Conservation (phyloP, 1,140 invertebrate species). For the Andrena cerasifolii region DNA sequence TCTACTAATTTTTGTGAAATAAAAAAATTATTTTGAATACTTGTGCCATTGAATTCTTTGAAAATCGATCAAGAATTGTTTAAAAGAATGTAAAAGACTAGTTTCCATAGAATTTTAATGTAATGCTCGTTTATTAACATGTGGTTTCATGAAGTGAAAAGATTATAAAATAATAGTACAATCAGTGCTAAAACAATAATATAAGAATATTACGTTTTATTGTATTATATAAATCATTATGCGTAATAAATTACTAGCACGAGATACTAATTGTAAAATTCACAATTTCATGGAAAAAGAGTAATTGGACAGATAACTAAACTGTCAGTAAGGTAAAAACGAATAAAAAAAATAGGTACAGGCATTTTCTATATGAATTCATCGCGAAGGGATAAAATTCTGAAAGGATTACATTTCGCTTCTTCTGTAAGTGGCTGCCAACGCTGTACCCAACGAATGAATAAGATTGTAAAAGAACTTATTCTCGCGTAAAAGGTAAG, state of each 20-base stretch:
- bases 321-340: too few relatives aligned
- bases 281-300: too few relatives aligned
- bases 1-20: too few relatives aligned
- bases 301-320: too few relatives aligned
- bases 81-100: too few relatives aligned
- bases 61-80: too few relatives aligned
- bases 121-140: neutral
- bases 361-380: conserved; percentile 11
- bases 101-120: too few relatives aligned
- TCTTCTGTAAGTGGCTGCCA: too few relatives aligned
- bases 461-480: too few relatives aligned
- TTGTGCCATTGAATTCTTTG: too few relatives aligned
- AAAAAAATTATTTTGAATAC: too few relatives aligned
- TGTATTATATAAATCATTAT: neutral
- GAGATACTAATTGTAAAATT: neutral
- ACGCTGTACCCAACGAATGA: too few relatives aligned
- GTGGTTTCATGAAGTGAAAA: neutral
- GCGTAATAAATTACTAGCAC: neutral
- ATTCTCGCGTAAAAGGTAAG: neutral
- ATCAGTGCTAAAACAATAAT: neutral
- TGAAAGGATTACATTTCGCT: conserved; percentile 1
- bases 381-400: conserved; percentile 14
- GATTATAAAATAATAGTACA: neutral
- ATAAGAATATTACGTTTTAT: neutral
- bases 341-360: conserved; percentile 2